Evolutionary conservation across 2,797 vertebrate species (phyloP), one percentile per base, ranked within the genome.

Genomic region (Leptoclinus maculatus): DNA sequence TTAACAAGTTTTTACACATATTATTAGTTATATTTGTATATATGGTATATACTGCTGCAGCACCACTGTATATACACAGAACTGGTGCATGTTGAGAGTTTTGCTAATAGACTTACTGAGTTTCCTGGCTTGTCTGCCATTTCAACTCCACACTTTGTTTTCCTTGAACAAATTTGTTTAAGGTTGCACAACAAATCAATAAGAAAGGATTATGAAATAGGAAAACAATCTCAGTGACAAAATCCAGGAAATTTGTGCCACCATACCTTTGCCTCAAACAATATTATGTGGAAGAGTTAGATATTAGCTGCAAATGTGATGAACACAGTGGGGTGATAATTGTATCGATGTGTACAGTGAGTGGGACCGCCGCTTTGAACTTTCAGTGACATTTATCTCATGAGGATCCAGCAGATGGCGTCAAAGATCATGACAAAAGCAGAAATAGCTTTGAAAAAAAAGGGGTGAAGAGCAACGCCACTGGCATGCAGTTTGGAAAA

Each of bases 391-490:
- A 14, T 60, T 2, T 25, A 19, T 68, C 47, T 43, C 2, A 72
- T 84, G n/a, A 75, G 66, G 76, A 94, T 95, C 96, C 97, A 98
- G 93, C 95, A 97, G 95, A 95, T 96, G 95, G 96, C 95, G 90
- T 95, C 93, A 92, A 93, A 96, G 94, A 95, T 95, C 91, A 71
- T 19, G 56, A 70, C 65, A 79, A 78, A 49, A 77, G 58, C 3
- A 16, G 21, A 59, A 66, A 34, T 36, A 2, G 39, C n/a, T 71
- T 53, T 16, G 39, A 45, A 53, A 21, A 38, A 54, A 43, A 54
- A 32, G 21, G 7, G 29, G 17, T 29, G 13, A 64, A 17, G 3
- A 64, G 65, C 49, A 65, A 7, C 47, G 12, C 29, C 13, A 41
- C 53, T 66, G 66, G 64, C 45, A 23, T 38, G 12, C 21, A 10